Conservation (phyloP, 2,113 vertebrate genomes). For the Sphaerodactylus townsendi region DNA sequence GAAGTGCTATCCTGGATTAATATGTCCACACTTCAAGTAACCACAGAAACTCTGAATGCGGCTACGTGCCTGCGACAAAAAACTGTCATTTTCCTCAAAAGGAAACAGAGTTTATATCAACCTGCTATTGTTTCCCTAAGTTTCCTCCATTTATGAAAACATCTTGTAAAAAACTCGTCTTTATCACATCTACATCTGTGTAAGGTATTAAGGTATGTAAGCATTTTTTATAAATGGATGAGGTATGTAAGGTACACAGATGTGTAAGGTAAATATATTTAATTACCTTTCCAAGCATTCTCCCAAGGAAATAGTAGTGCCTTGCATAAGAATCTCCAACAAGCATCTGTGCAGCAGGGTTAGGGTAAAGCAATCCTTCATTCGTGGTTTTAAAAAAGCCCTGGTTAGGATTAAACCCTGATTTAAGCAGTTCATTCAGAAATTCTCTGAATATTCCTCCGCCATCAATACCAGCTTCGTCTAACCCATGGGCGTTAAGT, state of each 20-base stretch:
- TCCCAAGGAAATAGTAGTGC: constrained; percentile 97
- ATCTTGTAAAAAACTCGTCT: neutral
- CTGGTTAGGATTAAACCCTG: constrained; percentile 97
- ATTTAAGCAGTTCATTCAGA: constrained; percentile 95
- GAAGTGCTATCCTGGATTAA: neutral
- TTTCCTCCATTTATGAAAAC: neutral
- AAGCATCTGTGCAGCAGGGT: constrained; percentile 92
- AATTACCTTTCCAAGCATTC: constrained; percentile 96
- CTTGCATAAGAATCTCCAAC: constrained; percentile 91
- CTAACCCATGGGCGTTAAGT: constrained; percentile 93
- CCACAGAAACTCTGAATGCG: neutral
- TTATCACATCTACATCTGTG: neutral
- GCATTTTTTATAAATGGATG: too few species aligned
- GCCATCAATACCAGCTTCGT: constrained; percentile 97
- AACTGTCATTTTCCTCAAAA: neutral
- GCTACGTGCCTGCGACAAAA: neutral
- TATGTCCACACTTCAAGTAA: neutral
- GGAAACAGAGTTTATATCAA: neutral
- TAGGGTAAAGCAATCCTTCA: constrained; percentile 94
- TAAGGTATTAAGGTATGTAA: too few species aligned
- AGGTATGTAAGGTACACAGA: too few species aligned
- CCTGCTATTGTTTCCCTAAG: neutral
- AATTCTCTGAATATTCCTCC: constrained; percentile 98
- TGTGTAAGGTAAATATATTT: too few species aligned
- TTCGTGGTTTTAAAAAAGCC: constrained; percentile 98